Base-by-base conservation (phyloP, 1,140 invertebrate species). In the Sycobia sp. region DNA sequence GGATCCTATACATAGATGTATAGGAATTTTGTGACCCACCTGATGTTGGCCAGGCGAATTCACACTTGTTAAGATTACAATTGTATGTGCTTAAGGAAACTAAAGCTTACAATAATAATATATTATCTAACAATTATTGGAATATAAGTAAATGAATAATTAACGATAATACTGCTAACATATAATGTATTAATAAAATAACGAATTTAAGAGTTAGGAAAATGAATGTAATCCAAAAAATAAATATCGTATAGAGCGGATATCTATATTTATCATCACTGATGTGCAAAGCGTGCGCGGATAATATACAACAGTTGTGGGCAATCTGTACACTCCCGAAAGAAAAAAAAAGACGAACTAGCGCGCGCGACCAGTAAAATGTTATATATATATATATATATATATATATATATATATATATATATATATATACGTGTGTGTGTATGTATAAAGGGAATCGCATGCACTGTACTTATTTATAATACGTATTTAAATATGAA, bases 381-480 rank as follows among this genome's bases (percentile, higher is more conserved):
- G n/a, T n/a, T n/a, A n/a, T n/a, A n/a, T n/a, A n/a, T n/a, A n/a
- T n/a, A n/a, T n/a, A n/a, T n/a, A n/a, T n/a, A n/a, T n/a, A n/a
- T n/a, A n/a, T n/a, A n/a, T n/a, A n/a, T n/a, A n/a, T n/a, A n/a
- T n/a, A n/a, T n/a, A n/a, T n/a, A n/a, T n/a, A n/a, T n/a, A n/a
- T n/a, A n/a, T n/a, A n/a, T n/a, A n/a, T n/a, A n/a, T n/a, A n/a
- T n/a, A n/a, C n/a, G n/a, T n/a, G n/a, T n/a, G n/a, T n/a, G n/a
- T n/a, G n/a, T n/a, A n/a, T n/a, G n/a, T n/a, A 38, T 54, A 38
- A 2, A 63, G 34, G n/a, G 46, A 56, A 38, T 57, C 54, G 61
- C 54, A 63, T 63, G 54, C 61, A 57, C 38, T 63, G 57, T 66
- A 62, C 61, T 51, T 62, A 58, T 57, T 38, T 44, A 51, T 41